Evolutionary conservation across 37 sponge, comb jelly and placozoan genomes (phyloP).

Genomic region (Hexactinellida sp.): DNA sequence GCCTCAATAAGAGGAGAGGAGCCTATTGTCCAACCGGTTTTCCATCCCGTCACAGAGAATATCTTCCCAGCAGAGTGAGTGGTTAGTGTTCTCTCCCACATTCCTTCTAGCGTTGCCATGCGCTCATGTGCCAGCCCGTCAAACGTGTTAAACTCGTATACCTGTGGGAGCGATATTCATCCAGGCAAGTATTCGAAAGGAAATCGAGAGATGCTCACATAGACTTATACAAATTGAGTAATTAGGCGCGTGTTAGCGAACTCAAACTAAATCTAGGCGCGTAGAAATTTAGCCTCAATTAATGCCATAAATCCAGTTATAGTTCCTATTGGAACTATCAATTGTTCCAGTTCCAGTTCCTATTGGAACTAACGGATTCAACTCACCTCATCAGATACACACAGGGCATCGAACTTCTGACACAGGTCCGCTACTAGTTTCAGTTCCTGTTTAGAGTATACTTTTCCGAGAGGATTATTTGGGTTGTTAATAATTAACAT

Average conservation of each 20-base stretch:
- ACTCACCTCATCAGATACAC: slow-evolving; percentile 88
- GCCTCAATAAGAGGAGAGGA: slow-evolving; percentile 60
- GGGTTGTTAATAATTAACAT: slow-evolving; percentile 80
- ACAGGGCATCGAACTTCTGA: slow-evolving; percentile 60
- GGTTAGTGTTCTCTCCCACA: slow-evolving; percentile 96
- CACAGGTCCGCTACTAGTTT: slow-evolving; percentile 83
- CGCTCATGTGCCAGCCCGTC: not conserved
- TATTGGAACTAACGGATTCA: no score
- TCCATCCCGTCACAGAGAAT: slow-evolving; percentile 95
- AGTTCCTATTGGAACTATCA: no score
- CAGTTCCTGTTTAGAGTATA: slow-evolving; percentile 45
- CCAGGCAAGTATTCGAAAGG: no score
- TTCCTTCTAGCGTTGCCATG: slow-evolving; percentile 75
- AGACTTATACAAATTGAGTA: no score
- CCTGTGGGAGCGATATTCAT: not conserved
- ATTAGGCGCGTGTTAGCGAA: no score
- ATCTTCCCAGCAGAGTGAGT: slow-evolving; percentile 95
- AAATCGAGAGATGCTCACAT: no score
- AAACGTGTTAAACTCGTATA: not conserved
- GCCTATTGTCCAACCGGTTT: slow-evolving; percentile 82
- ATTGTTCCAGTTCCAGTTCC: no score
- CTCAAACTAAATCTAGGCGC: no score
- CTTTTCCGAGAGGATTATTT: slow-evolving; percentile 90
- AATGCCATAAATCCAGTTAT: no score
- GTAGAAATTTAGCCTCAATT: no score